Evolutionary conservation across 2,888 invertebrate species (phyloP).

Genomic region (Bombyx huttoni): DNA sequence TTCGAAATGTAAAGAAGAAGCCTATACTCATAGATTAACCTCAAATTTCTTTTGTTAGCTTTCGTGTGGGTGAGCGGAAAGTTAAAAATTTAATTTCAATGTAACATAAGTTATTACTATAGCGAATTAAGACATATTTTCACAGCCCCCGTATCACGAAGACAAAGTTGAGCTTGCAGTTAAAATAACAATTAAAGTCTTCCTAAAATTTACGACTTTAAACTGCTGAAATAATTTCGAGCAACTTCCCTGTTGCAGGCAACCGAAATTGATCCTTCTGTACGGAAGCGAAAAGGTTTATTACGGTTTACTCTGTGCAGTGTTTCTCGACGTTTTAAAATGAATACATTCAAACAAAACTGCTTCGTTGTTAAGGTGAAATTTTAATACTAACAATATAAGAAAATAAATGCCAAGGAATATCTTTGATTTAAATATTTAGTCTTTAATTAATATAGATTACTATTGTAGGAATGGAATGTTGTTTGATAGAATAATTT

Average conservation of each 20-base stretch:
- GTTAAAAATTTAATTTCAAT: slow-evolving; percentile 43
- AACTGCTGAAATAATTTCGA: slow-evolving; percentile 67
- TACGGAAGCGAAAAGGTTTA: slow-evolving; percentile 58
- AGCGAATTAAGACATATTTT: slow-evolving; percentile 69
- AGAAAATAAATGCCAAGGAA: slow-evolving; percentile 58
- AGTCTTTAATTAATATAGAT: slow-evolving; percentile 12
- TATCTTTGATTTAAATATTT: slow-evolving; percentile 56
- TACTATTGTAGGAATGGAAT: slow-evolving; percentile 11
- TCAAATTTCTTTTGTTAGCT: not conserved
- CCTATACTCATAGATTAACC: no score
- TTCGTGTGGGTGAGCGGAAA: slow-evolving; percentile 20
- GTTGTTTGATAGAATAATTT: slow-evolving; percentile 3
- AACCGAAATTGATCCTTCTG: slow-evolving; percentile 54
- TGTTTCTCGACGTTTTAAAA: slow-evolving; percentile 47
- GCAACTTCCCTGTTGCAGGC: slow-evolving; percentile 46
- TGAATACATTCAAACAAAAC: slow-evolving; percentile 33
- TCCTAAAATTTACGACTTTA: slow-evolving; percentile 66
- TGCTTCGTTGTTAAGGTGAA: slow-evolving; percentile 49
- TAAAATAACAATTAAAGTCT: slow-evolving; percentile 73
- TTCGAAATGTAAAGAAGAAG: no score
- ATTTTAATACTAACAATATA: slow-evolving; percentile 63
- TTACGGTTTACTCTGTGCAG: slow-evolving; percentile 38
- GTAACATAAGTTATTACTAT: slow-evolving; percentile 64
- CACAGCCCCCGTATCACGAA: slow-evolving; percentile 39
- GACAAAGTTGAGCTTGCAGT: slow-evolving; percentile 67